Evolutionary conservation across 2,888 invertebrate species (phyloP), one percentile per base, ranked within the genome.

Genomic region (Spodoptera littoralis): DNA sequence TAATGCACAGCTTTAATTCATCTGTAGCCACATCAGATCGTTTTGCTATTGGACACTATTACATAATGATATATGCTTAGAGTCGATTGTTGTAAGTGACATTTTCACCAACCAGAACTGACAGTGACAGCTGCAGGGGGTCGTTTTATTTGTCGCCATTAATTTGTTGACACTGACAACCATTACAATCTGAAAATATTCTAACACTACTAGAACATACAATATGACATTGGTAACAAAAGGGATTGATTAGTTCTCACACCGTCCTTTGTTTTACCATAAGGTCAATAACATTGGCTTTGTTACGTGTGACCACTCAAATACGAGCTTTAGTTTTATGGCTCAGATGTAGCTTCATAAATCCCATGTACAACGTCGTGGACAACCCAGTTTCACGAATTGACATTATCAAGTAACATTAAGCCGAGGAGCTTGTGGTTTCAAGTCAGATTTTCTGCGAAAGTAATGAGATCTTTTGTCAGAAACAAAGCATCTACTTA

Each of bases 1-100:
- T 76, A 57, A 60, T 56, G 65, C 73, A 74, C 78, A 77, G 73
- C 76, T 80, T 79, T 67, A 52, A 48, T 66, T 73, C 73, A 79
- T 77, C 53, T 65, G 52, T 80, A 77, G 66, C 51, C 62, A 65
- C 68, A 70, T 73, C 65, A 53, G 62, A 65, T 61, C 57, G 41
- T 60, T 54, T 52, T 62, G 65, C 53, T 56, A 48, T 59, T 59
- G 49, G 57, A 65, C 60, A 65, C 59, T 70, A 65, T 79, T 78
- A 73, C 73, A 75, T 78, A 78, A 76, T 30, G 51, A 44, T 49
- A 68, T 60, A 51, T 57, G 58, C 27, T 46, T 57, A 67, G 13
- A 61, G 53, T 65, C 22, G 41, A 53, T 64, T 68, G 46, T 59
- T 71, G 49, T 47, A 22, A 8, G 43, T 58, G 51, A 58, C 51